Evolutionary conservation across 2,113 vertebrate genomes (phyloP), one percentile per base, ranked within the genome.

Genomic region (Triplophysa rosa): DNA sequence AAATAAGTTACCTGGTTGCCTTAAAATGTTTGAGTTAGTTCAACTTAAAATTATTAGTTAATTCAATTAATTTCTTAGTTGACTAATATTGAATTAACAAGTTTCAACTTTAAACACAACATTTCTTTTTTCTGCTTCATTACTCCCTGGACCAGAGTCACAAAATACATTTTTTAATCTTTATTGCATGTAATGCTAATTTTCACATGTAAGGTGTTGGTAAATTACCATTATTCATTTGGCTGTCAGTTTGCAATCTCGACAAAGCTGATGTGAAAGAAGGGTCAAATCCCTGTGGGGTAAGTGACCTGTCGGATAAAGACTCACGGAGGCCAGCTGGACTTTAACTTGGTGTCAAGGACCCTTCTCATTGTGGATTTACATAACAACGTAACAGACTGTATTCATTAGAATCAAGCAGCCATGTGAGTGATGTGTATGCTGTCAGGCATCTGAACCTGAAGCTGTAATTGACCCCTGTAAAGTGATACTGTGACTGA

Each of bases 301-400:
- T 87, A 74, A 85, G 78, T 89, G 90, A 91, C 89, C 91, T 87
- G 84, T 82, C 89, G 86, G 86, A 90, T 88, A 84, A 77, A 70
- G 68, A 54, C 73, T 75, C 81, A 71, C 87, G 87, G 84, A 82
- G 86, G 87, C 90, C 91, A 92, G 91, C 90, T 91, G 92, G 87
- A 92, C 87, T 82, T 87, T 68, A 88, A 75, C 67, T 66, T 23
- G 11, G 40, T 33, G 80, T 70, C 19, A 23, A 37, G 70, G 70
- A 83, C 59, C 71, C 78, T 71, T 84, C 56, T 40, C 78, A 65
- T 63, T n/a, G 3, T n/a, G 17, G n/a, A 88, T 88, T 88, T 83
- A 70, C 83, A 86, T 84, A 77, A 88, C 83, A 88, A 84, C 78
- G 37, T 70, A 67, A 59, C 77, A 85, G 77, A 33, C 68, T 66